Evolutionary conservation across 2,888 invertebrate genomes (phyloP), one percentile per base, ranked within the genome.

Genomic region (Charanyca ferruginea): DNA sequence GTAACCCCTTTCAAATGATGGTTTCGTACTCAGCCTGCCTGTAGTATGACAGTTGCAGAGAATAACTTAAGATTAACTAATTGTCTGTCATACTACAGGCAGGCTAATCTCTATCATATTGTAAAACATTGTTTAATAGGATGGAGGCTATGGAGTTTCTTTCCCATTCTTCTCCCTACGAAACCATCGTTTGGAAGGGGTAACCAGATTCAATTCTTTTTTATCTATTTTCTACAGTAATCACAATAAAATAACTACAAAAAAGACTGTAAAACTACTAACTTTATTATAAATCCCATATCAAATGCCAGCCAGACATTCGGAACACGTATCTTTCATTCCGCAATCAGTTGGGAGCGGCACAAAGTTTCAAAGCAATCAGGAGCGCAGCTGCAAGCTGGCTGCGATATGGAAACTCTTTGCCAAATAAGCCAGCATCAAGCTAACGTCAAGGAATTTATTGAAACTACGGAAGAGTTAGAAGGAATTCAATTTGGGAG

Each of bases 351-450:
- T 71, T 62, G 54, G 53, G 42, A 66, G 51, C 51, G 23, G 32
- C 59, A 61, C 48, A 82, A 77, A 85, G 79, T 81, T 85, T 80
- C 57, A 57, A 74, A 80, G 80, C 83, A 83, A 86, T 87, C 85
- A 81, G 66, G 63, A 57, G 69, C 66, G 71, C 86, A 87, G 85
- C 84, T 85, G 87, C 75, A 72, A 70, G 55, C 61, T 61, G 32
- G 55, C 62, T 57, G 63, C 74, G 69, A 78, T 80, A 76, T 68
- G 73, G 61, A 71, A 79, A 73, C 70, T 74, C 66, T 68, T 78
- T 79, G 71, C 81, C 81, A 79, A 83, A 79, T 71, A 67, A 70
- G 58, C 74, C 74, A 66, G 69, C 74, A 69, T 77, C 70, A 77
- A 77, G 74, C 59, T 68, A 71, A 22, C 67, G 45, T 62, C 57